These are phyloP conservation scores for Yasuhikotakia modesta DNA, from an alignment of 2,797 vertebrate species.

Conservation along the genomic window DNA sequence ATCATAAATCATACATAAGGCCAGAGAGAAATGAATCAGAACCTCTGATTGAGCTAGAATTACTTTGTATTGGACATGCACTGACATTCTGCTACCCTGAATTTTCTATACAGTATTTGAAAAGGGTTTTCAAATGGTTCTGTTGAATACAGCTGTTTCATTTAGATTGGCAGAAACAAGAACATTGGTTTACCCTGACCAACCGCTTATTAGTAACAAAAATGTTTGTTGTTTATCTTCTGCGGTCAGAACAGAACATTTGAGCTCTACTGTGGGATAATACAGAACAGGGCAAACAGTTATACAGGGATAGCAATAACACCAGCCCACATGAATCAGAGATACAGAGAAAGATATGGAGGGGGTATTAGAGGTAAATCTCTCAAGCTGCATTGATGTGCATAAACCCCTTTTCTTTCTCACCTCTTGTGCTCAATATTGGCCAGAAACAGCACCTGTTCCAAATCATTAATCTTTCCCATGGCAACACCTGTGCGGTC, in stretches of 20 bases:
- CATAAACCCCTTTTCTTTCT: conserved; percentile 5
- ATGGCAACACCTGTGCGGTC: conserved; percentile 34
- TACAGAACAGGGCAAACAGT: neutral
- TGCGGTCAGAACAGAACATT: neutral
- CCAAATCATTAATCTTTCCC: conserved; percentile 34
- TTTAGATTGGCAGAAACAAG: neutral
- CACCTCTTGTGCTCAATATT: neutral
- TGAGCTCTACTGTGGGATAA: neutral
- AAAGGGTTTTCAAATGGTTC: neutral
- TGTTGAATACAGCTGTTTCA: neutral
- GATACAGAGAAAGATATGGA: neutral
- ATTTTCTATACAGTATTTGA: too few relatives aligned
- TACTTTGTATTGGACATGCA: too few relatives aligned
- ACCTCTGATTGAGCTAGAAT: too few relatives aligned
- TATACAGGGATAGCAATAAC: conserved; percentile 2
- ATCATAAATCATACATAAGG: too few relatives aligned
- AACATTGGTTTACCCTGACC: neutral
- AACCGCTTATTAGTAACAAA: neutral
- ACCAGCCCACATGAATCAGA: neutral
- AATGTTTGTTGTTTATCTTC: neutral
- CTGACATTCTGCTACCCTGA: neutral
- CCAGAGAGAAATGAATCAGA: too few relatives aligned
- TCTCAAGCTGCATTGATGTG: conserved; percentile 17
- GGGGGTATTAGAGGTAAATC: neutral
- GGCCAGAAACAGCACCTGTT: conserved; percentile 29